phyloP scores from a whole-genome alignment of 2,888 invertebrate species.

The Aphrophora alni region DNA sequence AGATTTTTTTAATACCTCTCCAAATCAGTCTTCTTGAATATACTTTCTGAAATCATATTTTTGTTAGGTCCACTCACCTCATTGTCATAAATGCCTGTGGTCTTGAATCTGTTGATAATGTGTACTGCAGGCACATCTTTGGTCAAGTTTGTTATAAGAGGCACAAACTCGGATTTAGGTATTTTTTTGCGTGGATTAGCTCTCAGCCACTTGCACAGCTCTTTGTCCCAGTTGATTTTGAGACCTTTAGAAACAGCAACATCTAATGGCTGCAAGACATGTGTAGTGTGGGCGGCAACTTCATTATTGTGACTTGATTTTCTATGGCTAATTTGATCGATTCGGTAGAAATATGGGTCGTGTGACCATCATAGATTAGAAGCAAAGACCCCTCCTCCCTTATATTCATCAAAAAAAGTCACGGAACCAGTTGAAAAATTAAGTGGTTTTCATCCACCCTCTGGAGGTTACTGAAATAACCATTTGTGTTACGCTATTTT shows the following conservation, averaged over 20 bases:
- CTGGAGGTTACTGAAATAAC: background rate
- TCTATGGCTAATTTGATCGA: background rate
- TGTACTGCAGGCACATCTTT: background rate
- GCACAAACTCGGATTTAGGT: background rate
- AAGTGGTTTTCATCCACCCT: conserved; percentile 23
- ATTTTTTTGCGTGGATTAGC: conserved; percentile 11
- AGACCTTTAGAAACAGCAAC: background rate
- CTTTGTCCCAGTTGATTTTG: conserved; percentile 11
- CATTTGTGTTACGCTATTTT: background rate
- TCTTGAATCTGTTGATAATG: conserved; percentile 9
- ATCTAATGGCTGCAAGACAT: conserved; percentile 11
- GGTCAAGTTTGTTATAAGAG: background rate
- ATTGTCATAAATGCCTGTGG: conserved; percentile 9
- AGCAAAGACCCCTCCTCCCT: background rate
- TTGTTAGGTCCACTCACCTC: background rate
- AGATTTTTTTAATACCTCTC: conserved; percentile 7
- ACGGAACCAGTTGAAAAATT: conserved; percentile 18
- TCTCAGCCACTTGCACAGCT: conserved; percentile 2
- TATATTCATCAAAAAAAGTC: background rate
- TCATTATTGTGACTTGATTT: conserved; percentile 17
- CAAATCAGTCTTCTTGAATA: background rate
- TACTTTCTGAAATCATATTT: too few species aligned
- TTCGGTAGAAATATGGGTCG: background rate
- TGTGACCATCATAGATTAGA: conserved; percentile 16
- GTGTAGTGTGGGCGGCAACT: conserved; percentile 15